A percentile compares a stretch with the other conserved stretches of the same genome.
Conservation (phyloP, 2,888 invertebrate species). For the Lapara coniferarum region DNA sequence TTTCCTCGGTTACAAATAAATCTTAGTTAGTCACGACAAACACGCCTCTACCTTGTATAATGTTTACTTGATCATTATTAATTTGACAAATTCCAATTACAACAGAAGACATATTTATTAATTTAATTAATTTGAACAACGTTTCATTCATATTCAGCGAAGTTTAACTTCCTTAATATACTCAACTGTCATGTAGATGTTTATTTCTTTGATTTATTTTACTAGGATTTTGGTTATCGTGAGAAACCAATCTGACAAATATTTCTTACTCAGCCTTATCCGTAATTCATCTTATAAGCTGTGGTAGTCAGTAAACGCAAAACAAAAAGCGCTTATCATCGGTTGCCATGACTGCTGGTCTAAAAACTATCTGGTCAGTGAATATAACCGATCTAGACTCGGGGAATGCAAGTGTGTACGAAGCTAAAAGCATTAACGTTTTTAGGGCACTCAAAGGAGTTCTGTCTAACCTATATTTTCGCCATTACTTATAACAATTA, state of each 20-base stretch:
- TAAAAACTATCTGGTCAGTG: too few relatives aligned
- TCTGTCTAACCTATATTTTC: too few relatives aligned
- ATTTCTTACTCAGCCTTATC: background rate
- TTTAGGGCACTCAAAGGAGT: too few relatives aligned
- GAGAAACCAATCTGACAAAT: background rate
- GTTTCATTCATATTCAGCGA: conserved; percentile 7
- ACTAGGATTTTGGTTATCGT: background rate
- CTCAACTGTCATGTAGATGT: background rate
- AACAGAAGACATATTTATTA: conserved; percentile 16
- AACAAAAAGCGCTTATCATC: too few relatives aligned
- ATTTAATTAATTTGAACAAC: conserved; percentile 3
- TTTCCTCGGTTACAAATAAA: background rate
- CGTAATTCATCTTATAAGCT: background rate
- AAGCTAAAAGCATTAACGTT: too few relatives aligned
- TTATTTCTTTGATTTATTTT: background rate
- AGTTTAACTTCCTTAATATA: conserved; percentile 3
- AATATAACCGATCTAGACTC: too few relatives aligned
- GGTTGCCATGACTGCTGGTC: too few relatives aligned
- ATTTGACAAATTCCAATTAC: conserved; percentile 24
- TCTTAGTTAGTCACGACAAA: conserved; percentile 4
- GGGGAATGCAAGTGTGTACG: too few relatives aligned
- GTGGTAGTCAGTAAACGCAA: background rate
- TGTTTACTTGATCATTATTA: conserved; percentile 19
- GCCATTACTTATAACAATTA: too few relatives aligned
- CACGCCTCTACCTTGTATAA: conserved; percentile 2